Evolutionary conservation across 2,797 vertebrate species (phyloP).

Genomic region (Anableps anableps): DNA sequence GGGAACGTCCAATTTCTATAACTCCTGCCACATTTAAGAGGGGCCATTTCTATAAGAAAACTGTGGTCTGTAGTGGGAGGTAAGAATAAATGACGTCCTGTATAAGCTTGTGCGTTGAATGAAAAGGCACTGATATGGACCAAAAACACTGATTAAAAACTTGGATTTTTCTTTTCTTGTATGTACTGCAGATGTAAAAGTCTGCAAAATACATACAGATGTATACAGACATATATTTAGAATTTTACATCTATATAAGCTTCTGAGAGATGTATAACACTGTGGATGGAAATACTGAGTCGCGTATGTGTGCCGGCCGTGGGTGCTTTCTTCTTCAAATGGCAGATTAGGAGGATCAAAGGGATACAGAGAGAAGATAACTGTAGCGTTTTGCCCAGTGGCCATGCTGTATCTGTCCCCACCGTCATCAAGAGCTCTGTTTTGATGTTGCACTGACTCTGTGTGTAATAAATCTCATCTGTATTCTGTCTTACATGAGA

Average conservation of each 20-base stretch:
- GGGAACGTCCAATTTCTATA: no score
- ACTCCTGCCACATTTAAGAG: neutral
- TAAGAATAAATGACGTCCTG: neutral
- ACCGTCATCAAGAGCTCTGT: conserved; percentile 21
- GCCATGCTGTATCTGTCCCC: conserved; percentile 63
- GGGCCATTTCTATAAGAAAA: neutral
- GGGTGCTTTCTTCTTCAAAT: conserved; percentile 66
- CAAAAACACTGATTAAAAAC: neutral
- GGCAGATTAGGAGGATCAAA: conserved; percentile 76
- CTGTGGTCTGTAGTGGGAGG: neutral
- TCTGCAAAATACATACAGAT: neutral
- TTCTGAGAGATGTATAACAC: conserved; percentile 10
- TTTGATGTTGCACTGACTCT: conserved; percentile 37
- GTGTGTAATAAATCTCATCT: conserved; percentile 29
- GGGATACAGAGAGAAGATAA: conserved; percentile 64
- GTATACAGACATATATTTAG: conserved; percentile 7
- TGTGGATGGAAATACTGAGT: conserved; percentile 24
- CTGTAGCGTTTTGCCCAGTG: conserved; percentile 65
- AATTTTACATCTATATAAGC: conserved; percentile 6
- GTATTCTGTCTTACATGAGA: conserved; percentile 20
- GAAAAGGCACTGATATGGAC: neutral
- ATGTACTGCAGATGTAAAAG: neutral
- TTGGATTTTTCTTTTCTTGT: neutral
- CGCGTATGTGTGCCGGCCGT: conserved; percentile 42
- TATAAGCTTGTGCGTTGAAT: neutral